phyloP scores from a whole-genome alignment of 1,140 invertebrate species.

The Metopolophium dirhodum region DNA sequence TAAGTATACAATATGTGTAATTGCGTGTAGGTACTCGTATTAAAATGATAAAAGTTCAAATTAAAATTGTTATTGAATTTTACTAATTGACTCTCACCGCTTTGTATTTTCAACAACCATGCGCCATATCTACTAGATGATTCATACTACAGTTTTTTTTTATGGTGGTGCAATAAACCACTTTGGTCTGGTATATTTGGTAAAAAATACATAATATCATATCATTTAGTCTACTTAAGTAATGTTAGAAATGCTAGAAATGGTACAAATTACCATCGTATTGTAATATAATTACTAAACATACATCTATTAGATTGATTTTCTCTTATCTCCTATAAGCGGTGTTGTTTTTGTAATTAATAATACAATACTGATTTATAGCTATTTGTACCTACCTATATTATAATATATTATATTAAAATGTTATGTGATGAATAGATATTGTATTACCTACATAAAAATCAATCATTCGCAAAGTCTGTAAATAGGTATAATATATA shows the following conservation, averaged over 20 bases:
- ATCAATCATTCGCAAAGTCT: neutral
- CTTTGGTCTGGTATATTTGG: neutral
- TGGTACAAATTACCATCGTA: neutral
- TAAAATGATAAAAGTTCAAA: too few relatives aligned
- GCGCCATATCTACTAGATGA: neutral
- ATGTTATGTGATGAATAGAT: neutral
- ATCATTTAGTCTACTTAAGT: neutral
- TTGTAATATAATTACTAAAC: neutral
- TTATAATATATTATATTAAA: neutral
- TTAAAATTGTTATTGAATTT: too few relatives aligned
- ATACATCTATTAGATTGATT: neutral
- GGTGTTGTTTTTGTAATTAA: neutral
- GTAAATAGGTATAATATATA: neutral
- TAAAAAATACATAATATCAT: neutral
- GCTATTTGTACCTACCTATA: neutral
- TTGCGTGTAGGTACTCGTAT: too few relatives aligned
- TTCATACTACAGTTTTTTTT: neutral
- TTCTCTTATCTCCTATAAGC: neutral
- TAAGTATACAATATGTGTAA: neutral
- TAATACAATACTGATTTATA: neutral
- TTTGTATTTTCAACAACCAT: neutral
- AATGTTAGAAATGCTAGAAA: neutral
- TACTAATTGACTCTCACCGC: too few relatives aligned
- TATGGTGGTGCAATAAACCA: neutral
- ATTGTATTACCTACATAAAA: neutral